Base-by-base conservation (phyloP, 2,113 vertebrate species). In the Hypomesus transpacificus region DNA sequence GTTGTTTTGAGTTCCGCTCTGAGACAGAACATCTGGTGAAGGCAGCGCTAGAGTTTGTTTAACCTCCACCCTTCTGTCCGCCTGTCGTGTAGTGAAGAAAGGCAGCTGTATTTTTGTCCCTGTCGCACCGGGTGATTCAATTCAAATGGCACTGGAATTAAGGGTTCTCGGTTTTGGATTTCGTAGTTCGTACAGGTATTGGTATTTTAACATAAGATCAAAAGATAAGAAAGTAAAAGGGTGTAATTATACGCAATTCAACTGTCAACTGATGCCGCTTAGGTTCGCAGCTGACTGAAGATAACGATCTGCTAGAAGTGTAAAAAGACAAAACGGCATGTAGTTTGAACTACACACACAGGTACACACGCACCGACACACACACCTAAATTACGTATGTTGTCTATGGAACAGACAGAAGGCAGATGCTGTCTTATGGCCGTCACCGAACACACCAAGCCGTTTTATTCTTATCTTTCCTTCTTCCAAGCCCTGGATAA, bases 91-190 rank as follows among this genome's bases (percentile, higher is more conserved):
- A 14, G 28, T 17, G 22, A 34, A 16, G 28, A 63, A 63, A 63
- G 26, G 28, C 24, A 34, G 14, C 39, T 46, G 39, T 16, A 16
- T 18, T 54, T 14, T 18, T 54, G 9, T 54, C 53, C 53, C 60
- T 22, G 57, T 8, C n/a, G 21, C 8, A 14, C 57, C 21, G 9
- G 11, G 3, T 60, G 24, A 60, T 24, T 60, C 58, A 60, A 22
- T 60, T 60, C 21, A 60, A 60, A 7, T 60, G 58, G 58, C 18
- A 24, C 3, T 24, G 58, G 58, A 14, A 22, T 60, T 65, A 71
- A 68, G 85, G 69, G 75, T 82, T 76, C 79, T 87, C 84, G 58
- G 53, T 68, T 77, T 64, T 72, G 54, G 14, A 46, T 66, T 80
- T 57, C 21, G 53, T 5, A 75, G 70, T 75, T 81, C 72, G 26